Percentiles rank a stretch among this genome's conserved stretches.
Conservation (phyloP, 2,113 vertebrate genomes). For the Globicephala melas region DNA sequence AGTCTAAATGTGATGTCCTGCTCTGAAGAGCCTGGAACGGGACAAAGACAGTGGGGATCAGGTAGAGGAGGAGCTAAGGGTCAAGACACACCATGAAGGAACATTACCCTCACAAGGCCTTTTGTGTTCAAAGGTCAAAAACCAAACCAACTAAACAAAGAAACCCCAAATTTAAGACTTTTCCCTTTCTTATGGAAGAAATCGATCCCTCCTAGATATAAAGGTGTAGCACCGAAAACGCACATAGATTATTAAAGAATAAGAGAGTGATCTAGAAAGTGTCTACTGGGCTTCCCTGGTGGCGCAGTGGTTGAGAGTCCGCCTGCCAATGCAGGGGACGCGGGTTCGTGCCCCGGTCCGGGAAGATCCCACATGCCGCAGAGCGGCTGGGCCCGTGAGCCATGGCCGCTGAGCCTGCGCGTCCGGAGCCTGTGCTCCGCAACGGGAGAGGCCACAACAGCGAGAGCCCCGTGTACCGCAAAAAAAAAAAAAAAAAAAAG, state of each 20-base stretch:
- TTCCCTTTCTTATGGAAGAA: not conserved
- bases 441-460: too few relatives aligned
- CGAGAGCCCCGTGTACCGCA: too few relatives aligned
- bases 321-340: too few relatives aligned
- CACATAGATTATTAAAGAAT: not conserved
- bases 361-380: too few relatives aligned
- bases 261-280: not conserved
- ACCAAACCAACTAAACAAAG: not conserved
- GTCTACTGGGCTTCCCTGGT: not conserved
- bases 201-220: not conserved
- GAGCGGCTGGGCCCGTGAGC: too few relatives aligned
- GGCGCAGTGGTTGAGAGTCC: too few relatives aligned
- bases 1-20: not conserved
- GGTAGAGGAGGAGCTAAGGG: not conserved
- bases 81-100: not conserved
- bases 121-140: not conserved
- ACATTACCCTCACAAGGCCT: not conserved
- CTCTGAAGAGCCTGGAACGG: not conserved
- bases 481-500: too few relatives aligned
- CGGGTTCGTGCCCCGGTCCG: too few relatives aligned
- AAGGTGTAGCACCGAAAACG: not conserved
- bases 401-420: too few relatives aligned
- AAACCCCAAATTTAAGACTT: not conserved
- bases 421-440: too few relatives aligned
- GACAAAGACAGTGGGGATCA: not conserved